Evolutionary conservation across 2,888 invertebrate species (phyloP).

Genomic region (Arctia plantaginis): DNA sequence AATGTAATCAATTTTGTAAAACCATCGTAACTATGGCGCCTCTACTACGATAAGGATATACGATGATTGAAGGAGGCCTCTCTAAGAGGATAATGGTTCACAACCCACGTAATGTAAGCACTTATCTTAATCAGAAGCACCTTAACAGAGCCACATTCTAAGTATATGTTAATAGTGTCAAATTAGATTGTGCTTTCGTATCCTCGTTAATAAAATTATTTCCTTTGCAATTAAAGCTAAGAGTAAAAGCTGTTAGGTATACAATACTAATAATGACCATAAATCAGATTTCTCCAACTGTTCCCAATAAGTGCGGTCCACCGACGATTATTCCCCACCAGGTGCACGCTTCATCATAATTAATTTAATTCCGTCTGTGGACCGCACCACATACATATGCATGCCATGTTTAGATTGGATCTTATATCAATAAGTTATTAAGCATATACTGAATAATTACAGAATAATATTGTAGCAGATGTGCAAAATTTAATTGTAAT

Average conservation of each 20-base stretch:
- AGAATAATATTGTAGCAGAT: conserved; percentile 5
- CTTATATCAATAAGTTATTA: conserved; percentile 41
- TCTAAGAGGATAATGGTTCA: too few relatives aligned
- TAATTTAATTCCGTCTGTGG: conserved; percentile 58
- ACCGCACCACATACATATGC: conserved; percentile 53
- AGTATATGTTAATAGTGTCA: background rate
- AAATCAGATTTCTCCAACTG: conserved; percentile 41
- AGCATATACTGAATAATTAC: conserved; percentile 40
- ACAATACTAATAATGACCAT: conserved; percentile 29
- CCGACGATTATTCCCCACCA: conserved; percentile 57
- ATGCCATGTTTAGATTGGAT: conserved; percentile 29
- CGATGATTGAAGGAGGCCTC: background rate
- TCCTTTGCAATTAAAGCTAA: background rate
- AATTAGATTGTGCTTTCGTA: background rate
- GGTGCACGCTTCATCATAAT: conserved; percentile 60
- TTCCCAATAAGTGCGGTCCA: conserved; percentile 53
- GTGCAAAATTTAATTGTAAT: background rate
- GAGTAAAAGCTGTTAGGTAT: background rate
- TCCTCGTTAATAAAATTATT: background rate
- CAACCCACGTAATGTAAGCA: background rate
- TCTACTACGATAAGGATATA: too few relatives aligned
- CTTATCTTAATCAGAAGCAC: too few relatives aligned
- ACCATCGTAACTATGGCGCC: too few relatives aligned
- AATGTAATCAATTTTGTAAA: too few relatives aligned
- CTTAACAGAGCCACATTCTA: background rate